A percentile compares a stretch with the other conserved stretches of the same genome.
These are phyloP conservation scores for Omphaloscelis lunosa DNA, from an alignment of 2,888 invertebrate genomes.

Conservation along the genomic window DNA sequence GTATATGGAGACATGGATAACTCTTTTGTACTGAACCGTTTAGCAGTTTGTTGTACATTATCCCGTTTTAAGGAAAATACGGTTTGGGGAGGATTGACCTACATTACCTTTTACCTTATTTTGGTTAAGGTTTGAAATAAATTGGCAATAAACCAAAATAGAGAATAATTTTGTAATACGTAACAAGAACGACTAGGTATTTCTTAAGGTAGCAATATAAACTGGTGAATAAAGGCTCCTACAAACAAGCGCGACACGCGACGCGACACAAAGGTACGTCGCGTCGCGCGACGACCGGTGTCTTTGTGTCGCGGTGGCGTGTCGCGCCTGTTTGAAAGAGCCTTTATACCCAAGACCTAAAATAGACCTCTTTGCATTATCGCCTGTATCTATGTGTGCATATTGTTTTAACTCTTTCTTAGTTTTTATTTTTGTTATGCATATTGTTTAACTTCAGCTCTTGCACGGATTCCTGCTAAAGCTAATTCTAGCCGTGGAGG, in stretches of 20 bases:
- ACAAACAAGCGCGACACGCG: too few relatives aligned
- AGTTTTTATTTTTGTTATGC: background rate
- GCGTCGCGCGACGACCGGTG: too few relatives aligned
- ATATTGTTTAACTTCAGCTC: background rate
- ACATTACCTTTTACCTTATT: conserved; percentile 43
- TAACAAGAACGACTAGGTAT: background rate
- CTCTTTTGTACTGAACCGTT: conserved; percentile 53
- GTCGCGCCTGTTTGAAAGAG: too few relatives aligned
- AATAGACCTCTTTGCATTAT: too few relatives aligned
- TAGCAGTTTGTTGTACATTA: conserved; percentile 47
- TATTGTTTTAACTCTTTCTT: background rate
- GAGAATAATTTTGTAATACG: conserved; percentile 2
- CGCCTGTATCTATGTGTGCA: too few relatives aligned
- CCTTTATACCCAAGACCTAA: background rate
- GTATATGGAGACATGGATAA: conserved; percentile 53
- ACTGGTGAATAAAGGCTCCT: background rate
- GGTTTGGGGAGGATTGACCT: conserved; percentile 30
- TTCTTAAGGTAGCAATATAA: background rate
- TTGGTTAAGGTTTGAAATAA: conserved; percentile 11
- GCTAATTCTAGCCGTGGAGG: too few relatives aligned
- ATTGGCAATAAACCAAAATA: conserved; percentile 33
- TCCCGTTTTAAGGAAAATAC: conserved; percentile 32
- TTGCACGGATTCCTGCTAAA: background rate
- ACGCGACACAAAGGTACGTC: too few relatives aligned
- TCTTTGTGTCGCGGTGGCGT: too few relatives aligned